Conservation (phyloP, 2,113 vertebrate species). For the Scomber scombrus region DNA sequence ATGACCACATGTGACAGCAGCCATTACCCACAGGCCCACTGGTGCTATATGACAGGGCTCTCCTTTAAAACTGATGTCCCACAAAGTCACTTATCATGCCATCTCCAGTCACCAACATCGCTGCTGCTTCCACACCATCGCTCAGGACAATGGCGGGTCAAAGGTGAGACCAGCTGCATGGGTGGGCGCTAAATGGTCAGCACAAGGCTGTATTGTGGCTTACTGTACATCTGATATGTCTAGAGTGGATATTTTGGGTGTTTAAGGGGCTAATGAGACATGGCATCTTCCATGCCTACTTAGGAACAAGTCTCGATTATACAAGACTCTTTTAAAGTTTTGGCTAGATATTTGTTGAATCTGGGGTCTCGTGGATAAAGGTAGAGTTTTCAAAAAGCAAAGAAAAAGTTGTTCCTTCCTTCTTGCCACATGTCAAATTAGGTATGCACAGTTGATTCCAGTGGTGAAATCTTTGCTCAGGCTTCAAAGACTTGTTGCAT, state of each 20-base stretch:
- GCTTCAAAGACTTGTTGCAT: not conserved
- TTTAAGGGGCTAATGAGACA: not conserved
- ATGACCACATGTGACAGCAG: conserved; percentile 43
- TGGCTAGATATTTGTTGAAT: not conserved
- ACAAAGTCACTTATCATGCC: conserved; percentile 60
- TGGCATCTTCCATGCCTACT: not conserved
- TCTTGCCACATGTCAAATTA: not conserved
- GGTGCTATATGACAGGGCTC: conserved; percentile 53
- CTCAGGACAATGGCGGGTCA: conserved; percentile 55
- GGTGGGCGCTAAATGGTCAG: conserved; percentile 62
- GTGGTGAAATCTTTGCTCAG: not conserved
- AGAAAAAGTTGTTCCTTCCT: not conserved
- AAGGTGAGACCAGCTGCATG: conserved; percentile 64
- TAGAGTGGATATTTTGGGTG: not conserved
- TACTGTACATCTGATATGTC: conserved; percentile 34
- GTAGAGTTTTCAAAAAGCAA: not conserved
- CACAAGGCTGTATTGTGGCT: conserved; percentile 53
- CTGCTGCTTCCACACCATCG: conserved; percentile 29
- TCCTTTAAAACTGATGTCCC: conserved; percentile 48
- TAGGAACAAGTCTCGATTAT: not conserved
- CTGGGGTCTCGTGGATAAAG: not conserved
- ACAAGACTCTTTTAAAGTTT: not conserved
- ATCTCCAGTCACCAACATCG: conserved; percentile 23
- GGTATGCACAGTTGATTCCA: not conserved
- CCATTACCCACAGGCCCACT: conserved; percentile 47